These are phyloP conservation scores for Sphenopsis melanotis DNA, from an alignment of 2,797 vertebrate genomes.

Conservation along the genomic window DNA sequence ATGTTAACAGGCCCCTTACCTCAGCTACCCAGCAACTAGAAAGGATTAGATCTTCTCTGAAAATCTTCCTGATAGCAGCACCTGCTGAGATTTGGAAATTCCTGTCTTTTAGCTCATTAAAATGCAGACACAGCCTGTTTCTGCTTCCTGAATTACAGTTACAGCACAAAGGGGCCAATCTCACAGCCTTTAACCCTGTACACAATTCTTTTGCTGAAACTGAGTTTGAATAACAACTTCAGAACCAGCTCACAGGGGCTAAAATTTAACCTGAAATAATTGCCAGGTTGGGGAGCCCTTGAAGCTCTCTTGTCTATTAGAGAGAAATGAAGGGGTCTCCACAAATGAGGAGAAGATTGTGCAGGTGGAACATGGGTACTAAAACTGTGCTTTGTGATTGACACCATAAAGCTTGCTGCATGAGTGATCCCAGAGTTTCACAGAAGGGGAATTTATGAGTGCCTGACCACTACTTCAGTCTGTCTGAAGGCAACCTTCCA, in stretches of 20 bases:
- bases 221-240: background rate
- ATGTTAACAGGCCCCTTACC: slow-evolving; percentile 11
- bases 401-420: background rate
- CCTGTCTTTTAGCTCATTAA: background rate
- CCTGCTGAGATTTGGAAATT: slow-evolving; percentile 30
- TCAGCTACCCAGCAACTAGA: background rate
- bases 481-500: background rate
- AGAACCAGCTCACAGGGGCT: background rate
- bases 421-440: background rate
- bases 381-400: background rate
- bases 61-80: slow-evolving; percentile 27
- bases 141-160: background rate
- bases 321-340: background rate
- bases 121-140: background rate
- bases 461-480: background rate
- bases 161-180: background rate
- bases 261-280: background rate
- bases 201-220: background rate
- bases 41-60: slow-evolving; percentile 11
- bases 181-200: background rate
- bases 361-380: background rate
- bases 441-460: background rate
- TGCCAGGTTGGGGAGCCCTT: background rate
- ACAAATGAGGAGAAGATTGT: background rate
- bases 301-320: background rate